Percentiles rank a stretch among this genome's conserved stretches.
Evolutionary conservation across 2,113 vertebrate genomes (phyloP).

Genomic region (Periophthalmus modestus): DNA sequence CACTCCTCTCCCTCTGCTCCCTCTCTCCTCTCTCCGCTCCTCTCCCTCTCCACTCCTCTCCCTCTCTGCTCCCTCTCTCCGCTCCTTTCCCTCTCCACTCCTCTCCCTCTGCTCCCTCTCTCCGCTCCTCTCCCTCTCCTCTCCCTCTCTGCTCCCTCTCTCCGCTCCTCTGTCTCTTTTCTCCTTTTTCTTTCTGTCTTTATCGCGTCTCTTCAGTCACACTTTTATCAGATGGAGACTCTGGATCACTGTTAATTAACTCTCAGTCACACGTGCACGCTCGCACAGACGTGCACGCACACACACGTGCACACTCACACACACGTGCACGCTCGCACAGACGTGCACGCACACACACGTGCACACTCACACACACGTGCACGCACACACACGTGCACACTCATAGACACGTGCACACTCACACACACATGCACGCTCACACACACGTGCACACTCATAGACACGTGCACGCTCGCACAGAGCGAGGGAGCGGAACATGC

Average conservation of each 20-base stretch:
- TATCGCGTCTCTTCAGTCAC: too few relatives aligned
- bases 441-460: neutral
- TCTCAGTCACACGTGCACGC: neutral
- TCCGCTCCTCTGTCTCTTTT: too few relatives aligned
- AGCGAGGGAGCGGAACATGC: neutral
- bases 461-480: neutral
- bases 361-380: neutral
- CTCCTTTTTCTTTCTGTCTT: too few relatives aligned
- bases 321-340: neutral
- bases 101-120: too few relatives aligned
- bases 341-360: neutral
- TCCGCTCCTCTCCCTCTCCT: too few relatives aligned
- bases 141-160: too few relatives aligned
- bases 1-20: too few relatives aligned
- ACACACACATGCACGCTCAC: neutral
- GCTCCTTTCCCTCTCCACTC: too few relatives aligned
- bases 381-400: neutral
- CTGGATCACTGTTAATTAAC: slow-evolving; percentile 2
- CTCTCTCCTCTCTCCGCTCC: too few relatives aligned
- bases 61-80: too few relatives aligned
- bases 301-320: neutral
- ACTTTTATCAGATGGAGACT: slow-evolving; percentile 4
- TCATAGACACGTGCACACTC: neutral
- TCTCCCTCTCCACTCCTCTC: too few relatives aligned
- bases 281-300: neutral